Evolutionary conservation across 2,888 invertebrate genomes (phyloP).

Genomic region (Elysia crispata): DNA sequence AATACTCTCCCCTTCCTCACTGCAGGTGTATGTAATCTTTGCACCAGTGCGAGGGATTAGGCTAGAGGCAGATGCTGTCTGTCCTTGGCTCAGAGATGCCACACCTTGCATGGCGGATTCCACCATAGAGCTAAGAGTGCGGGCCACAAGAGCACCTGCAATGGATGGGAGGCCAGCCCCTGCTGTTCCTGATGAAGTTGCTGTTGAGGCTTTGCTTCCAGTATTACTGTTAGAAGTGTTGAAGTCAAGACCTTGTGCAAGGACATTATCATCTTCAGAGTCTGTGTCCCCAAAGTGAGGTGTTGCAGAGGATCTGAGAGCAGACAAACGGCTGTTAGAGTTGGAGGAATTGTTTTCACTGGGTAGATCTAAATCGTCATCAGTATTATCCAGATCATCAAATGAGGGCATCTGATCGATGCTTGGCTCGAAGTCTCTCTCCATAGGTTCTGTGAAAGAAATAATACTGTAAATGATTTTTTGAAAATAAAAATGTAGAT

Average conservation of each 20-base stretch:
- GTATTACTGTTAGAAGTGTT: conserved; percentile 47
- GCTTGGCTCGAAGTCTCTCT: conserved; percentile 63
- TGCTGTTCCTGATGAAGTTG: conserved; percentile 26
- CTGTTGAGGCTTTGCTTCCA: background rate
- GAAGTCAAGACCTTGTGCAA: conserved; percentile 54
- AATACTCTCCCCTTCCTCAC: conserved; percentile 52
- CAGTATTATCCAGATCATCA: conserved; percentile 68
- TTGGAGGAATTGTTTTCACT: background rate
- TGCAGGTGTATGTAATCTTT: conserved; percentile 54
- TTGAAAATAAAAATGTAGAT: background rate
- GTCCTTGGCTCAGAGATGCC: conserved; percentile 48
- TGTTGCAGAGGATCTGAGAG: conserved; percentile 49
- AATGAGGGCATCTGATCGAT: conserved; percentile 69
- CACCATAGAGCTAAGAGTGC: conserved; percentile 66
- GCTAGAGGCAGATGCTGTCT: conserved; percentile 50
- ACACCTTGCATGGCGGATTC: conserved; percentile 64
- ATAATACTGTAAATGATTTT: background rate
- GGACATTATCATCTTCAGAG: conserved; percentile 61
- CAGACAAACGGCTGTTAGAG: conserved; percentile 14
- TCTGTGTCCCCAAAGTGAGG: conserved; percentile 67
- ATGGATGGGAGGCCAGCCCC: conserved; percentile 51
- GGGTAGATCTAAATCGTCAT: conserved; percentile 63
- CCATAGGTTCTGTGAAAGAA: conserved; percentile 45
- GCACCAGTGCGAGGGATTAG: conserved; percentile 53
- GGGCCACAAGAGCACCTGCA: conserved; percentile 59